Base-by-base conservation (phyloP, 2,888 invertebrate genomes). In the Drosophila ustulata region DNA sequence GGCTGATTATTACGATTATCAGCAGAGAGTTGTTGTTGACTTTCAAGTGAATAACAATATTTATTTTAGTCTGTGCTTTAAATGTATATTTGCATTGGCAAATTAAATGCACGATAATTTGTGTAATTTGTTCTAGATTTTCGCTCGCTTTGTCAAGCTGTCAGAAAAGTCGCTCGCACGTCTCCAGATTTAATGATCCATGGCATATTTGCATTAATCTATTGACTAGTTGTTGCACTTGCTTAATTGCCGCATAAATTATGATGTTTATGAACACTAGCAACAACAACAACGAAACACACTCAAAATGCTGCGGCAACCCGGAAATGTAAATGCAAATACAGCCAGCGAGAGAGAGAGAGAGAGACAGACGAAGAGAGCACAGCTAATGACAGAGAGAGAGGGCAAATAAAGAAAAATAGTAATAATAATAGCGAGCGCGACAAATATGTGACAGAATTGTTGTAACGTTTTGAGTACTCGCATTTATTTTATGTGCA, bases 401-500 rank as follows among this genome's bases (percentile, higher is more conserved):
- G 4, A 46, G 28, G 18, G 18, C 18, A 18, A 18, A 18, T 18
- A 18, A 18, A n/a, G n/a, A 23, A 34, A 8, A 43, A 18, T 18
- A 18, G 18, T 18, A 25, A 61, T 32, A 62, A 66, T 50, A 61
- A 61, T 55, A 43, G 55, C 61, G 66, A 64, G 41, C 65, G 77
- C 77, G 70, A 76, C 74, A 77, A 67, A 78, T 67, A 71, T 57
- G 63, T 68, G 59, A 75, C 68, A 68, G 71, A 68, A 65, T 71
- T 67, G 71, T 65, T 77, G 73, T 70, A 61, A 57, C 45, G 49
- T 53, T 53, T 51, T 71, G 61, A 68, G 64, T 56, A 50, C 64
- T 80, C 49, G 76, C 86, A 82, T 86, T 82, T 83, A 75, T 78
- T 78, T 78, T 69, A 84, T 87, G 71, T 82, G 82, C 82, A 83